Conservation (phyloP, 2,888 invertebrate genomes). For the Pilophorus perplexus region DNA sequence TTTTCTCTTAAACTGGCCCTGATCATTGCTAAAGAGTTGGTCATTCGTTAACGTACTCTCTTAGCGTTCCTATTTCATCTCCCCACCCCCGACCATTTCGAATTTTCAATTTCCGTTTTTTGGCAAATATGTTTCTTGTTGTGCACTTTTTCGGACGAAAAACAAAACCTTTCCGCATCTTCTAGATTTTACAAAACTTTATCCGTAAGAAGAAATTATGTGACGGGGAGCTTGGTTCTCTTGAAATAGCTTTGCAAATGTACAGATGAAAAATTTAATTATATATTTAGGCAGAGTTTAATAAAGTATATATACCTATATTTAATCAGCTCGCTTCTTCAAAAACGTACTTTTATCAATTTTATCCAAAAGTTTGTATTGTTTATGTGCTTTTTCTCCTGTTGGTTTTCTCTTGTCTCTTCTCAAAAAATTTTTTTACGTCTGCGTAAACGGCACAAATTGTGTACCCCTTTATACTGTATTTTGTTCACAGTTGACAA, state of each 20-base stretch:
- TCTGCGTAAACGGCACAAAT: conserved; percentile 9
- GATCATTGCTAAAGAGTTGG: too few relatives aligned
- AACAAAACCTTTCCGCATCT: too few relatives aligned
- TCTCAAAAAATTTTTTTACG: neutral
- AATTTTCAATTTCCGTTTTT: too few relatives aligned
- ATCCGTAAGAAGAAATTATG: conserved; percentile 3
- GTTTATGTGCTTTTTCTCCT: neutral
- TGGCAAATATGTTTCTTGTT: neutral
- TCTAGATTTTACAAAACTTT: too few relatives aligned
- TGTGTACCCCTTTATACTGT: neutral
- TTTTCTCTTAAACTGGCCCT: too few relatives aligned
- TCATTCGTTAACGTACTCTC: too few relatives aligned
- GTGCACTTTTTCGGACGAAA: too few relatives aligned
- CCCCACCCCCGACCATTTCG: neutral
- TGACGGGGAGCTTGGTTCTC: conserved; percentile 18
- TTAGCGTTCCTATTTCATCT: too few relatives aligned
- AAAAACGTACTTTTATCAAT: conserved; percentile 39
- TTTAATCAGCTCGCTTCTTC: conserved; percentile 40
- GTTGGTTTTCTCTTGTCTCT: neutral
- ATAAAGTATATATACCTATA: conserved; percentile 33
- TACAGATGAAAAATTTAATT: conserved; percentile 17
- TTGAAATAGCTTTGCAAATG: conserved; percentile 13
- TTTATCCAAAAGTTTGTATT: neutral
- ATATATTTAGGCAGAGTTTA: conserved; percentile 23
- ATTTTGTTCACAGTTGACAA: neutral